Base-by-base conservation (phyloP, 2,888 invertebrate species). In the Tyria jacobaeae region DNA sequence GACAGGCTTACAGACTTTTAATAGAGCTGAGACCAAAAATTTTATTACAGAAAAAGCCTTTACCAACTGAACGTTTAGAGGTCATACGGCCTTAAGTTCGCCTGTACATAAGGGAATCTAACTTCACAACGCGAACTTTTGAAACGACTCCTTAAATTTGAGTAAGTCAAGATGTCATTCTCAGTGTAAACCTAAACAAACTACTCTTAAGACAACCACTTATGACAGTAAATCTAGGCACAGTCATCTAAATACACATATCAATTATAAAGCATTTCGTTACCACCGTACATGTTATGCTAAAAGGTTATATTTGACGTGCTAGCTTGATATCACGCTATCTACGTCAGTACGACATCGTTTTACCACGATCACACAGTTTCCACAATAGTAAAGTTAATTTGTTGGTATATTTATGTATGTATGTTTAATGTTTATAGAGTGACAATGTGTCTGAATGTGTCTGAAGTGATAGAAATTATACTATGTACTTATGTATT, bases 281-380 rank as follows among this genome's bases (percentile, higher is more conserved):
- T 64, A 15, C 62, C 63, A 10, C 58, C 61, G 34, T 47, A 64
- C 61, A 65, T 62, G 39, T 48, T 27, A 53, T 53, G 50, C 65
- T 66, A 57, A 64, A 71, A 66, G 53, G 57, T 63, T 62, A 57
- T 66, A 59, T 60, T 57, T 50, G 62, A 47, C 53, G 27, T 66
- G 69, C 69, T 73, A 67, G 64, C 14, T 10, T 2, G 21, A n/a
- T 69, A 70, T 56, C 73, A 73, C 73, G 73, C 71, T 64, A 73
- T 63, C 59, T 55, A 35, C 56, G 39, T 60, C 39, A 41, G 10
- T 41, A 21, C 17, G 17, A 31, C 15, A 71, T 57, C 35, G 49
- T 47, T 60, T 34, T 21, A 70, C 62, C 61, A 58, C 35, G 54
- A 57, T 48, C 52, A 59, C 61, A 63, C 55, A 53, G 57, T 53